Evolutionary conservation across 2,797 vertebrate genomes (phyloP).

Genomic region (Xiphorhynchus erythropygius): DNA sequence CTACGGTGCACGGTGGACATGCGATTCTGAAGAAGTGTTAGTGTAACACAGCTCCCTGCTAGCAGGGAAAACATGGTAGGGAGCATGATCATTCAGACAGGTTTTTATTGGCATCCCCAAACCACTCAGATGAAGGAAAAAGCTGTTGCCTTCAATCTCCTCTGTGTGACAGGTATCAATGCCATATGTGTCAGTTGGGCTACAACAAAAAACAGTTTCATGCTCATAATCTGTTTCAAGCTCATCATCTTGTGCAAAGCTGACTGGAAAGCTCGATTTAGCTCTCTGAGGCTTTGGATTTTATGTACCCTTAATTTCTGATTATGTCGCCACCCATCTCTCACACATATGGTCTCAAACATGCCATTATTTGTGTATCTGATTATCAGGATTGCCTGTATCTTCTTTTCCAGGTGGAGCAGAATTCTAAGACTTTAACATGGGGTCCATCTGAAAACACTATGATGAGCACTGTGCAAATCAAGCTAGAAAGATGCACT

Average conservation of each 20-base stretch:
- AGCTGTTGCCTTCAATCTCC: background rate
- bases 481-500: background rate
- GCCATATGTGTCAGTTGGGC: rapidly evolving
- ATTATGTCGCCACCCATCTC: background rate
- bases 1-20: rapidly evolving
- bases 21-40: background rate
- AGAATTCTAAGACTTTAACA: background rate
- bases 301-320: background rate
- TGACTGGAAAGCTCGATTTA: background rate
- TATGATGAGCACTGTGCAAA: background rate
- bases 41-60: background rate
- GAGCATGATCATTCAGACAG: background rate
- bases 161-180: background rate
- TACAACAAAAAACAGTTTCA: background rate
- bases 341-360: background rate
- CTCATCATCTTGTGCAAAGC: background rate
- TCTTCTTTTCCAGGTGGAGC: background rate
- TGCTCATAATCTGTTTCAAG: background rate
- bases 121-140: background rate
- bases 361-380: rapidly evolving
- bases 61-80: rapidly evolving
- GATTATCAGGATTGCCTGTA: background rate
- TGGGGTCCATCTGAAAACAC: background rate
- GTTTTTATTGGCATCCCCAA: background rate
- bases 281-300: background rate